Conservation (phyloP, 2,888 invertebrate genomes). For the Chesias legatella region DNA sequence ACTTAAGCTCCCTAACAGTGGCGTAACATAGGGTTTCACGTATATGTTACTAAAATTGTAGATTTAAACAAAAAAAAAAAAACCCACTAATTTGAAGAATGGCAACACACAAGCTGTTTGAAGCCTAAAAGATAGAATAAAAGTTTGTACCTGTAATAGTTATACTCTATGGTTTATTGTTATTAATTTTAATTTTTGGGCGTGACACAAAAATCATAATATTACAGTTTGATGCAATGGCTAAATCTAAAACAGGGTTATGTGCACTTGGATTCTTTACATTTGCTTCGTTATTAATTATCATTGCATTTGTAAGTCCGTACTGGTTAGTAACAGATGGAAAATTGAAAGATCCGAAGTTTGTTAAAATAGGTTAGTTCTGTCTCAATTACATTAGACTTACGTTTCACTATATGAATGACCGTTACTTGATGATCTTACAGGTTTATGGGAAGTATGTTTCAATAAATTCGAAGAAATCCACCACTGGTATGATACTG, state of each 20-base stretch:
- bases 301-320: conserved; percentile 92
- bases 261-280: conserved; percentile 84
- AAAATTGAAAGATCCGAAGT: conserved; percentile 87
- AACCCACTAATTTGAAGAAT: too few species aligned
- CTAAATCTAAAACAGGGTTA: conserved; percentile 83
- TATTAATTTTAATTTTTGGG: conserved; percentile 16
- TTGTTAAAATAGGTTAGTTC: conserved; percentile 87
- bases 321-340: conserved; percentile 94
- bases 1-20: too few species aligned
- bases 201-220: conserved; percentile 15
- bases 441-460: conserved; percentile 97
- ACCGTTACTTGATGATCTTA: conserved; percentile 28
- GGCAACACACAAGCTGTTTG: too few species aligned
- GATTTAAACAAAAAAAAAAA: too few species aligned
- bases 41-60: too few species aligned
- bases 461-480: conserved; percentile 93
- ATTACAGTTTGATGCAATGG: too few species aligned
- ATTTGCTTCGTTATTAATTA: conserved; percentile 84
- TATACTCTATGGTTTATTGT: too few species aligned
- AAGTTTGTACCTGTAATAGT: too few species aligned
- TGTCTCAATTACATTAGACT: neutral
- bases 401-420: neutral
- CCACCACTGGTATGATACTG: conserved; percentile 90
- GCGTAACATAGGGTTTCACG: too few species aligned
- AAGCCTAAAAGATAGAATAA: too few species aligned